Evolutionary conservation across 2,888 invertebrate species (phyloP), one percentile per base, ranked within the genome.

Genomic region (Drosophila anomalata): DNA sequence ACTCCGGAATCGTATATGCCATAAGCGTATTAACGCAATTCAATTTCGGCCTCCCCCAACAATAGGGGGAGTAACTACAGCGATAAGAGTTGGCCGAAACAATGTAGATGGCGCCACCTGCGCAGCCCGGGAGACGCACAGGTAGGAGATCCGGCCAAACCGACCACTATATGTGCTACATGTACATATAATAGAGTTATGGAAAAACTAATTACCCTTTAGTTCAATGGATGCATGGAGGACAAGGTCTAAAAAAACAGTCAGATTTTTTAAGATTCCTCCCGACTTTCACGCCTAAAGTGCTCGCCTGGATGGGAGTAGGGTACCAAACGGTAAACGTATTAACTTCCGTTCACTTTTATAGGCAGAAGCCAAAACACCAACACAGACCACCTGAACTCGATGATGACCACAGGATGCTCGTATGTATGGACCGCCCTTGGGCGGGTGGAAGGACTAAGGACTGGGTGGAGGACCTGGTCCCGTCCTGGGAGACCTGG

Each of bases 281-380:
- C 2, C 29, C 3, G 36, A 36, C 3, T 36, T 1, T 36, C 9
- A 36, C 14, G 9, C 5, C 41, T 9, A 3, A 42, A 12, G 2
- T 20, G 2, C 12, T 12, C 39, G 44, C 14, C 36, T 26, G 12
- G 31, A 8, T 20, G 44, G 12, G 12, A 8, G 55, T 50, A 57
- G 50, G 47, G 55, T 26, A 55, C 39, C 52, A 62, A 70, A 65
- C 79, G 77, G 77, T 87, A 87, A 87, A 87, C 80, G 86, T 79
- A 85, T 87, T 84, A 87, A 87, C 87, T 84, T 87, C 84, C 87
- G 86, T 77, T 83, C 82, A 78, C 75, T 79, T 87, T 85, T 79
- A 84, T 81, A 63, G 82, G 63, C 76, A 53, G 53, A 68, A 44
- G 44, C 68, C 70, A 68, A 69, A 61, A 66, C 46, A 72, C 53